Base-by-base conservation (phyloP, 2,797 vertebrate genomes). In the Uromys caudimaculatus region DNA sequence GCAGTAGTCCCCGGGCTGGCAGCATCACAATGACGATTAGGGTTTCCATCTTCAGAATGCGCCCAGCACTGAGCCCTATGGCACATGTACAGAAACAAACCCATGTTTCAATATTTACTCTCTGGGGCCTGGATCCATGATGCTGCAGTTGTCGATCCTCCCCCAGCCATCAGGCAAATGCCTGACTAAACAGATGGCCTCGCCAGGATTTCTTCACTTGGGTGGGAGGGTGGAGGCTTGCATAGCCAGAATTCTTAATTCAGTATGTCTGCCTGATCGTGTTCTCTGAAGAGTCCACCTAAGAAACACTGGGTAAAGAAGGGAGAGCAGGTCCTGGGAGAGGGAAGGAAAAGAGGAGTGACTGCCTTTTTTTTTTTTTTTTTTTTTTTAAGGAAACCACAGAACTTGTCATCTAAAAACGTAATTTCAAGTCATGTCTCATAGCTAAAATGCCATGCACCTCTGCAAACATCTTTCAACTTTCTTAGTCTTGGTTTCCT, bases 91-190 rank as follows among this genome's bases (percentile, higher is more conserved):
- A 97, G 93, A 98, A 98, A 97, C 97, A 98, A 97, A 98, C 96
- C 97, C 97, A 97, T 93, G 92, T 93, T 98, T 97, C 96, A 98
- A 98, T 98, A 98, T 98, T 98, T 98, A 98, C 97, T 97, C 97
- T 69, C 95, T 29, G 82, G 92, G 91, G 84, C 91, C 95, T 94
- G 94, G 92, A 95, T 97, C 96, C 96, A 96, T 90, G 95, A 85
- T 60, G 86, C 93, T 96, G 82, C 97, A 97, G 97, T 98, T 97
- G 97, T 96, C 92, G 47, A 97, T 97, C 95, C 97, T 97, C 97
- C 97, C 97, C 97, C 97, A 96, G 95, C 95, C 97, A 98, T 96
- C 97, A 96, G 97, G 97, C 97, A 96, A 94, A 97, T 87, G 95
- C 97, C 91, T 85, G 64, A 95, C 90, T 96, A 94, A 97, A 96